Conservation (phyloP, 2,888 invertebrate genomes). For the Blastobasis lacticolella region DNA sequence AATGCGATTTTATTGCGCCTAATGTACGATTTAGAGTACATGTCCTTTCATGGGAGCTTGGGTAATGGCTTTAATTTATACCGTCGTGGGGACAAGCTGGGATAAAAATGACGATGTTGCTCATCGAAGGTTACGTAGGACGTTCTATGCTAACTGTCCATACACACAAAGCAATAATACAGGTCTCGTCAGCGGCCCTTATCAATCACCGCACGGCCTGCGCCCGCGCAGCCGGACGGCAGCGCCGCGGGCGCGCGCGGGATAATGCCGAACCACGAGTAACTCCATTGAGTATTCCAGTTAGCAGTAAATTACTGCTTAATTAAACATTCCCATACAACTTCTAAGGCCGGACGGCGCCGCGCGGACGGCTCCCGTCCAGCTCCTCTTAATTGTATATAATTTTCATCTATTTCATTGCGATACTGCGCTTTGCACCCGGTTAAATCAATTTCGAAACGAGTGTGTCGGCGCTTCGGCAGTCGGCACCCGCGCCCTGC, state of each 20-base stretch:
- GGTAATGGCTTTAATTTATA: too few relatives aligned
- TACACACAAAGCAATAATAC: too few relatives aligned
- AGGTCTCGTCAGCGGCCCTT: conserved; percentile 8
- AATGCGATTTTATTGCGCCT: neutral
- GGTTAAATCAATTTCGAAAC: conserved; percentile 32
- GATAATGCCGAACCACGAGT: conserved; percentile 17
- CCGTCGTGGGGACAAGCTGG: too few relatives aligned
- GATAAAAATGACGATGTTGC: too few relatives aligned
- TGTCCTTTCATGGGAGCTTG: neutral
- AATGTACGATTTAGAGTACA: neutral
- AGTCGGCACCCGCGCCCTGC: conserved; percentile 21
- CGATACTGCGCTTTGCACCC: conserved; percentile 24
- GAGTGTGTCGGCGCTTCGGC: conserved; percentile 12
- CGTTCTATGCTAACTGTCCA: too few relatives aligned
- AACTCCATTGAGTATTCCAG: conserved; percentile 36
- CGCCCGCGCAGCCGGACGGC: conserved; percentile 24
- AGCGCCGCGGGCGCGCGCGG: conserved; percentile 24
- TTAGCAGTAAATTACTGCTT: conserved; percentile 43
- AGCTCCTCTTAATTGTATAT: conserved; percentile 31
- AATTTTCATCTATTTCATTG: conserved; percentile 37
- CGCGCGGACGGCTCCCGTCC: conserved; percentile 20
- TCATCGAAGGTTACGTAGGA: too few relatives aligned
- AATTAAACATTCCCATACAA: conserved; percentile 44
- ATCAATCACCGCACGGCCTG: conserved; percentile 31
- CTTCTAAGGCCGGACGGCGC: conserved; percentile 17